A percentile compares a stretch with the other conserved stretches of the same genome.
phyloP scores from a whole-genome alignment of 2,888 invertebrate genomes.

The Drosophila imparisetae region DNA sequence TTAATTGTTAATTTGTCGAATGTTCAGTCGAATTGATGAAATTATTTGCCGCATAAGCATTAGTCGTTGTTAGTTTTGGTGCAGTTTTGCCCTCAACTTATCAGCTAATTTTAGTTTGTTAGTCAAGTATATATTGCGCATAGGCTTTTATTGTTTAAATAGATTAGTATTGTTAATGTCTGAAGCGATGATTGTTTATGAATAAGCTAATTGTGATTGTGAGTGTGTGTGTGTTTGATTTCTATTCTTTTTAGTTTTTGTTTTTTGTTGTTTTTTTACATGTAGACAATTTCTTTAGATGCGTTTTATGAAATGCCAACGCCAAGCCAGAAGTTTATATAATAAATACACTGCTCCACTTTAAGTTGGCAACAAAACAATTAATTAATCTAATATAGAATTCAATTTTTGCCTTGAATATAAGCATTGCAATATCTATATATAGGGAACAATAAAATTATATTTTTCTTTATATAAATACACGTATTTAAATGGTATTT shows the following conservation, averaged over 20 bases:
- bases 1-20: background rate
- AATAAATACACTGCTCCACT: slow-evolving; percentile 53
- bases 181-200: slow-evolving; percentile 28
- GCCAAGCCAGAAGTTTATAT: slow-evolving; percentile 21
- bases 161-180: slow-evolving; percentile 44
- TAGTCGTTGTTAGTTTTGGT: slow-evolving; percentile 62
- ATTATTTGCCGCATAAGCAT: slow-evolving; percentile 26
- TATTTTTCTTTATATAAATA: slow-evolving; percentile 52
- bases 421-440: slow-evolving; percentile 30
- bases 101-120: slow-evolving; percentile 64
- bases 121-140: slow-evolving; percentile 52
- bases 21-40: slow-evolving; percentile 13
- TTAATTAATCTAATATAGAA: slow-evolving; percentile 40
- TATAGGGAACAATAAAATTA: slow-evolving; percentile 23
- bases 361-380: slow-evolving; percentile 41
- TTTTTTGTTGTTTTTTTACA: slow-evolving; percentile 2
- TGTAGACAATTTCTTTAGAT: slow-evolving; percentile 8
- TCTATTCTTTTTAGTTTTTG: background rate
- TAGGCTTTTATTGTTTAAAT: slow-evolving; percentile 17
- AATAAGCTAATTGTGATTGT: slow-evolving; percentile 19
- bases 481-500: slow-evolving; percentile 49
- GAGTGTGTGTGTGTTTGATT: slow-evolving; percentile 11
- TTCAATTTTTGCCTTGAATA: slow-evolving; percentile 49
- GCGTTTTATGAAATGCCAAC: slow-evolving; percentile 16
- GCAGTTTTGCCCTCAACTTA: slow-evolving; percentile 57